Evolutionary conservation across 2,113 vertebrate genomes (phyloP).

Genomic region (Chrysochloris asiatica): DNA sequence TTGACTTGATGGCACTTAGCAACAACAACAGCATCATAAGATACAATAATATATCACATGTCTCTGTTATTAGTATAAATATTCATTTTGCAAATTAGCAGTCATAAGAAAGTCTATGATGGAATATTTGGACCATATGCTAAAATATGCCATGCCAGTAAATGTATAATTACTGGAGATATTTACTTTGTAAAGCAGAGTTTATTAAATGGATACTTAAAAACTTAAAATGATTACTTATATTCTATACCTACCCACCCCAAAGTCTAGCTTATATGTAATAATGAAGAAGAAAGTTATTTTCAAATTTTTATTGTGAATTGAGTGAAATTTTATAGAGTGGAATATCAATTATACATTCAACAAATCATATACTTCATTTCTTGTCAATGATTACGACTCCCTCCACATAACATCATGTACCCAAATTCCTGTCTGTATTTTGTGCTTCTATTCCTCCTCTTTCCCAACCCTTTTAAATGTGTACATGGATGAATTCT

Average conservation of each 20-base stretch:
- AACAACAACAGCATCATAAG: too few species aligned
- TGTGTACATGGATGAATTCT: too few species aligned
- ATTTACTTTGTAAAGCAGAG: background rate
- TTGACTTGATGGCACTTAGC: too few species aligned
- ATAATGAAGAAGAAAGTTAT: background rate
- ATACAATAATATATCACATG: background rate
- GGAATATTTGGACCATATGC: background rate
- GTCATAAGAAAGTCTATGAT: background rate
- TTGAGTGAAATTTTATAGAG: too few species aligned
- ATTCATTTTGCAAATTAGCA: background rate
- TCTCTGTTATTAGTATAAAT: background rate
- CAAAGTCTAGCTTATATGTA: background rate
- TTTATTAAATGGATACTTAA: slow-evolving; percentile 11
- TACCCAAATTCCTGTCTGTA: too few species aligned
- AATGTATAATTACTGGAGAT: background rate
- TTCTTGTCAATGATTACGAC: too few species aligned
- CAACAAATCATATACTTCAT: too few species aligned
- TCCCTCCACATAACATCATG: too few species aligned
- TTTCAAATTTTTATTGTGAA: too few species aligned
- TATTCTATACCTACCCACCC: background rate
- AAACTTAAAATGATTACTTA: background rate
- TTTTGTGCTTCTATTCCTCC: too few species aligned
- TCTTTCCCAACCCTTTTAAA: too few species aligned
- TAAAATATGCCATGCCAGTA: background rate
- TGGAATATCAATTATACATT: too few species aligned